Evolutionary conservation across 2,113 vertebrate species (phyloP).

Genomic region (Crocuta crocuta): DNA sequence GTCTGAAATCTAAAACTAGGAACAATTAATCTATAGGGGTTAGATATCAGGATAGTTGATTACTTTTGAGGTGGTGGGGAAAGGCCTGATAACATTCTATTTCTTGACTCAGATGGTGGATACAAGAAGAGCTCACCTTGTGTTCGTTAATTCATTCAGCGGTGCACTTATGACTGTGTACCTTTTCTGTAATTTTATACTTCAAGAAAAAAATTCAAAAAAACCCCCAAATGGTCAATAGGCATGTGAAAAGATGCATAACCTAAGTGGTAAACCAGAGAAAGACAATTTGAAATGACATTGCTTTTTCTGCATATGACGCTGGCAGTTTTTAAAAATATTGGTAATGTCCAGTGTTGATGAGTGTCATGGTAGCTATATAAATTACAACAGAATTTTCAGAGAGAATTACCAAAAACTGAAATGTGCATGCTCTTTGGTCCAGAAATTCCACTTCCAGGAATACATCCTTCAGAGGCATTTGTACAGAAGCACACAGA

Average conservation of each 20-base stretch:
- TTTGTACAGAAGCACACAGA: not conserved
- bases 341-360: not conserved
- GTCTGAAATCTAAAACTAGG: constrained; percentile 12
- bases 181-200: constrained; percentile 28
- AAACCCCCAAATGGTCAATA: not conserved
- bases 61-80: not conserved
- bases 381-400: constrained; percentile 42
- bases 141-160: constrained; percentile 2
- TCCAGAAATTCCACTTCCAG: constrained; percentile 8
- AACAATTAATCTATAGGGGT: not conserved
- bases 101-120: not conserved
- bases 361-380: not conserved
- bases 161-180: not conserved
- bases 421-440: not conserved
- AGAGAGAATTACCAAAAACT: constrained; percentile 51
- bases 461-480: constrained; percentile 18
- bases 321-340: not conserved
- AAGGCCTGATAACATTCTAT: not conserved
- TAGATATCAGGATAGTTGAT: not conserved
- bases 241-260: not conserved
- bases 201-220: not conserved
- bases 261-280: not conserved
- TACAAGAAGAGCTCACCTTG: not conserved
- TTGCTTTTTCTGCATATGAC: not conserved
- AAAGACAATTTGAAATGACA: constrained; percentile 33